Conservation (phyloP, 2,888 invertebrate genomes). For the Parochlus steinenii region DNA sequence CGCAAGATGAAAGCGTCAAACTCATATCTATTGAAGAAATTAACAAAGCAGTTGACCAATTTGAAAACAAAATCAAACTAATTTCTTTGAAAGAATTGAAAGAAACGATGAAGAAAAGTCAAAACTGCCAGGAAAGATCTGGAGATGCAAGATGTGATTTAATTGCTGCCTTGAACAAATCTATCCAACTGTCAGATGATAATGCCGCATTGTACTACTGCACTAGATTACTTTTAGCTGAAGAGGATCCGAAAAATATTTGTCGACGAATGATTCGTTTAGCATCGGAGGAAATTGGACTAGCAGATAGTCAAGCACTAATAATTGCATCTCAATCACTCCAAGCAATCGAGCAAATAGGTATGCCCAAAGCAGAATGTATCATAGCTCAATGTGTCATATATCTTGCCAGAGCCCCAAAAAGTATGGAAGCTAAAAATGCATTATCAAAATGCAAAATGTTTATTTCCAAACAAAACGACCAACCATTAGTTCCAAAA, state of each 20-base stretch:
- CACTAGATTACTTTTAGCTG: conserved; percentile 58
- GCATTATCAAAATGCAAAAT: conserved; percentile 40
- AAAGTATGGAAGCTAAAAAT: conserved; percentile 43
- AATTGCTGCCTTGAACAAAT: conserved; percentile 69
- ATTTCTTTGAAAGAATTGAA: conserved; percentile 50
- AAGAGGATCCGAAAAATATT: conserved; percentile 64
- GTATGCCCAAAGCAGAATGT: conserved; percentile 69
- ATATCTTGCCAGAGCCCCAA: conserved; percentile 59
- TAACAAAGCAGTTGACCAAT: too few species aligned
- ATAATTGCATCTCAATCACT: conserved; percentile 54
- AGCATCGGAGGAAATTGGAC: conserved; percentile 62
- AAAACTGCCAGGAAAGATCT: conserved; percentile 57
- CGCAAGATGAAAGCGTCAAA: conserved; percentile 16
- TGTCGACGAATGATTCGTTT: conserved; percentile 56
- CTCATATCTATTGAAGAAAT: too few species aligned
- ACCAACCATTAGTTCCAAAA: too few species aligned
- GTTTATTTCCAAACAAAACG: too few species aligned
- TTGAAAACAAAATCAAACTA: conserved; percentile 28
- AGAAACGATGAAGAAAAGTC: conserved; percentile 58
- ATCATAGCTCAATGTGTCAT: conserved; percentile 60
- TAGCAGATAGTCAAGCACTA: conserved; percentile 47
- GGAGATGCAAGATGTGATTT: conserved; percentile 74
- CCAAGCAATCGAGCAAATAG: conserved; percentile 63
- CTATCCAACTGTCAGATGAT: conserved; percentile 61
- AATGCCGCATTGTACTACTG: conserved; percentile 73